Percentiles rank a stretch among this genome's conserved stretches.
phyloP scores from a whole-genome alignment of 2,797 vertebrate species.

The Podargus strigoides region DNA sequence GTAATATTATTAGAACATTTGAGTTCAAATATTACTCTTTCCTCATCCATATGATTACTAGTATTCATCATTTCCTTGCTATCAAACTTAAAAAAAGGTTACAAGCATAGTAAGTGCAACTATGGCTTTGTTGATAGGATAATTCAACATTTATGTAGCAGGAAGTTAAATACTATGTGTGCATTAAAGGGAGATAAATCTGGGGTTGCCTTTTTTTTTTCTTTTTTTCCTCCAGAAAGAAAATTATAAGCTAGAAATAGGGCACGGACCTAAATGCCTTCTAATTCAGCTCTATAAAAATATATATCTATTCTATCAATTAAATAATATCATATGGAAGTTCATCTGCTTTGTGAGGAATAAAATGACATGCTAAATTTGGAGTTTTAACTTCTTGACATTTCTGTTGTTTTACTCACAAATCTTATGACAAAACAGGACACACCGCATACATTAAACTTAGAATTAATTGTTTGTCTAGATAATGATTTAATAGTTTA shows the following conservation, averaged over 20 bases:
- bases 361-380: not conserved
- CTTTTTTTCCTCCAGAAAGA: not conserved
- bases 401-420: not conserved
- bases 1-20: not conserved
- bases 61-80: not conserved
- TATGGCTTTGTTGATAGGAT: no score
- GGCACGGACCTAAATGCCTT: not conserved
- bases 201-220: accelerated
- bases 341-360: not conserved
- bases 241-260: not conserved
- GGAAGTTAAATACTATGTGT: not conserved
- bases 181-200: not conserved
- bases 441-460: not conserved
- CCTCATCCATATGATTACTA: not conserved
- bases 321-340: not conserved
- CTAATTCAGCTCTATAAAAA: not conserved
- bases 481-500: not conserved
- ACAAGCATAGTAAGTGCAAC: no score
- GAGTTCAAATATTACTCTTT: not conserved
- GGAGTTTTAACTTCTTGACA: not conserved
- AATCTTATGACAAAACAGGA: not conserved
- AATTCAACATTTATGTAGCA: not conserved
- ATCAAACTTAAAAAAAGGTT: not conserved
- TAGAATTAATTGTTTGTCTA: not conserved
- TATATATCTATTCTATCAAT: not conserved